Conservation (phyloP, 2,113 vertebrate species). For the Sterna hirundo region DNA sequence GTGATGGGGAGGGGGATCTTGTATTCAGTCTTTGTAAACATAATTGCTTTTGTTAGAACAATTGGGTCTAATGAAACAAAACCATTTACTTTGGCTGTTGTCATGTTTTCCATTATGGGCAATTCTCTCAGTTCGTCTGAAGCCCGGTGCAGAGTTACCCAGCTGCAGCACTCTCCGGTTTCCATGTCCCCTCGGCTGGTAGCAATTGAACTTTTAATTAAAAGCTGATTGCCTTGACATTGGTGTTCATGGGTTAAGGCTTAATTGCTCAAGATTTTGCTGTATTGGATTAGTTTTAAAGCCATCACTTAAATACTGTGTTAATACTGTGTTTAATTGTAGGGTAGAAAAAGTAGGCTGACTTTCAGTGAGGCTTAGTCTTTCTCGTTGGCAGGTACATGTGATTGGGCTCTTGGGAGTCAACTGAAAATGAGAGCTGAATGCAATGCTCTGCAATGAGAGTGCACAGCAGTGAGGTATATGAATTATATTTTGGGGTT, state of each 20-base stretch:
- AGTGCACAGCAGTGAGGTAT: not conserved
- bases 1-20: not conserved
- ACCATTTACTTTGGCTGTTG: not conserved
- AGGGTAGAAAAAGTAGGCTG: not conserved
- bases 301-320: not conserved
- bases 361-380: not conserved
- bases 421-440: not conserved
- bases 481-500: not conserved
- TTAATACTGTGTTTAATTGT: not conserved
- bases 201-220: not conserved
- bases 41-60: not conserved
- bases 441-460: not conserved
- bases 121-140: not conserved
- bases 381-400: not conserved
- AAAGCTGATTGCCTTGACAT: not conserved
- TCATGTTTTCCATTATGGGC: rapidly evolving
- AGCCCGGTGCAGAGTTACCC: not conserved
- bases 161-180: not conserved
- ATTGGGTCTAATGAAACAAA: not conserved
- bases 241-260: not conserved
- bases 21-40: not conserved
- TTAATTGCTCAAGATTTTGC: not conserved
- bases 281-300: not conserved
- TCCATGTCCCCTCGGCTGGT: not conserved
- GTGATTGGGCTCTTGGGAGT: not conserved